phyloP scores from a whole-genome alignment of 2,888 invertebrate species.

The Amphiduros pacificus region DNA sequence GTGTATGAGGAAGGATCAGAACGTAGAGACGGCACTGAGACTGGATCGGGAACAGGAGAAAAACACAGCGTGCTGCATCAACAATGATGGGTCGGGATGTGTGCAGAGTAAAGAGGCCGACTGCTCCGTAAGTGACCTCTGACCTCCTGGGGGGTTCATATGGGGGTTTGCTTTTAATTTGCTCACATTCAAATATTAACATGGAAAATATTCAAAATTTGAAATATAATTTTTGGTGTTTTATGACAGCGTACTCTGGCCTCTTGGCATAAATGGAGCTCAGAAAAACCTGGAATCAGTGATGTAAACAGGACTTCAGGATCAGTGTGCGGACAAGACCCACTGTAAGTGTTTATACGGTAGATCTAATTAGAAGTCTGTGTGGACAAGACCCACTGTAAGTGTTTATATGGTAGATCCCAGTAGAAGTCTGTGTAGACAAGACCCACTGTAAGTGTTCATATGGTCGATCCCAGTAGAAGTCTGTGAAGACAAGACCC shows the following conservation, averaged over 20 bases:
- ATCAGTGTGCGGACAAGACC: slow-evolving; percentile 95
- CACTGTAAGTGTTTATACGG: slow-evolving; percentile 69
- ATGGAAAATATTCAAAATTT: slow-evolving; percentile 6
- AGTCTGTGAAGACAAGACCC: too few species aligned
- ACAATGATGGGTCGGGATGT: slow-evolving; percentile 79
- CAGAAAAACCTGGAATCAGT: slow-evolving; percentile 60
- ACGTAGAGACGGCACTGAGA: slow-evolving; percentile 84
- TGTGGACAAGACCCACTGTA: too few species aligned
- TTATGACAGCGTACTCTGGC: slow-evolving; percentile 62
- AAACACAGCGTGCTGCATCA: slow-evolving; percentile 94
- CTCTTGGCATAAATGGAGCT: slow-evolving; percentile 93
- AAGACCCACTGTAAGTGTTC: too few species aligned
- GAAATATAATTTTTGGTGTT: background rate
- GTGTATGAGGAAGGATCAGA: slow-evolving; percentile 92
- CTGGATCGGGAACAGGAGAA: slow-evolving; percentile 84
- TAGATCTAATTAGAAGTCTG: too few species aligned
- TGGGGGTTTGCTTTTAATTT: background rate
- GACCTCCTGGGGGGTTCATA: background rate
- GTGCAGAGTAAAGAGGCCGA: slow-evolving; percentile 38
- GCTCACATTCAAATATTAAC: background rate
- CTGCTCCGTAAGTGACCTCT: slow-evolving; percentile 42
- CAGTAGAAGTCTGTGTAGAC: too few species aligned
- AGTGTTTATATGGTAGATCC: too few species aligned
- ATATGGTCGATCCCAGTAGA: too few species aligned
- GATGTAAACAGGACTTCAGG: slow-evolving; percentile 72